phyloP scores from a whole-genome alignment of 1,140 invertebrate species.

The Lepidotrigona ventralis region DNA sequence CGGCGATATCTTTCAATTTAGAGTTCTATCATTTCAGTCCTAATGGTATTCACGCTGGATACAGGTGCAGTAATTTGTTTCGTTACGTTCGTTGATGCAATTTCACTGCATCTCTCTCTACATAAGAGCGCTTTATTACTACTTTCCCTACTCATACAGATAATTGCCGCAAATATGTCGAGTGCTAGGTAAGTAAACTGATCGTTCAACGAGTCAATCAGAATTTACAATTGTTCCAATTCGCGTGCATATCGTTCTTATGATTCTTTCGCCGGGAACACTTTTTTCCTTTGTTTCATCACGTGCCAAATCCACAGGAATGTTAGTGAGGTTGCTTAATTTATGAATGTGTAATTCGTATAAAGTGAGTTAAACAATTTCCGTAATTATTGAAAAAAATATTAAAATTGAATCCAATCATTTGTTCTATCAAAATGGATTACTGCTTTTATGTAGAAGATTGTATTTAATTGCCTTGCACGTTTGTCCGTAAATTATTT shows the following conservation, averaged over 20 bases:
- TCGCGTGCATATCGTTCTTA: not conserved
- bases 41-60: not conserved
- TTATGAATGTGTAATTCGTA: not conserved
- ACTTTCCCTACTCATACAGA: conserved; percentile 18
- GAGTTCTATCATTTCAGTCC: too few species aligned
- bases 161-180: not conserved
- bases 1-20: too few species aligned
- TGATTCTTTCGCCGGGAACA: not conserved
- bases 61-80: not conserved
- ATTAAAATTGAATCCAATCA: too few species aligned
- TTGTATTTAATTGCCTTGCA: too few species aligned
- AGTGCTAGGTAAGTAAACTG: not conserved
- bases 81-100: conserved; percentile 37
- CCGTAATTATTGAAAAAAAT: too few species aligned
- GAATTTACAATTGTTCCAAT: not conserved
- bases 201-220: not conserved
- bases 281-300: not conserved
- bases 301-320: not conserved
- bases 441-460: too few species aligned
- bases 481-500: not conserved
- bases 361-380: not conserved
- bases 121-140: conserved; percentile 14
- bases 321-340: not conserved
- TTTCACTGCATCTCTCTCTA: not conserved
- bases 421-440: too few species aligned